Conservation (phyloP, 2,888 invertebrate species). For the Epicampocera succincta region DNA sequence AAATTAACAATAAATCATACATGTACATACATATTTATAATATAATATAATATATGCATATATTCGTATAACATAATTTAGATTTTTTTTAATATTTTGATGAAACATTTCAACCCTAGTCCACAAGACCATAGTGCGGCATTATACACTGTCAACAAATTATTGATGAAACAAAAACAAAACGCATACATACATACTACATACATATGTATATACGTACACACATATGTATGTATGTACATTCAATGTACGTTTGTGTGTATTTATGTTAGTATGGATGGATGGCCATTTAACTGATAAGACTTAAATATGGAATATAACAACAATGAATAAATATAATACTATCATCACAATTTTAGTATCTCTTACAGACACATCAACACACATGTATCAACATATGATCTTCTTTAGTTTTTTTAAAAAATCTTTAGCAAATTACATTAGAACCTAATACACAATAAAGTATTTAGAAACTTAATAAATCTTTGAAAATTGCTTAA, state of each 20-base stretch:
- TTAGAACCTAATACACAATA: neutral
- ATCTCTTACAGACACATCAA: slow-evolving; percentile 45
- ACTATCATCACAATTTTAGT: slow-evolving; percentile 57
- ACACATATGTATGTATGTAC: too few species aligned
- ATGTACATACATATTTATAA: too few species aligned
- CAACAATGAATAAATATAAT: slow-evolving; percentile 56
- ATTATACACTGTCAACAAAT: slow-evolving; percentile 62
- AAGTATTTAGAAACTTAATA: neutral
- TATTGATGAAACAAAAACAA: slow-evolving; percentile 64
- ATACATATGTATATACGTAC: too few species aligned
- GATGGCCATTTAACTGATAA: slow-evolving; percentile 67
- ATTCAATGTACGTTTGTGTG: slow-evolving; percentile 10
- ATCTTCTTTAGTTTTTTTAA: slow-evolving; percentile 36
- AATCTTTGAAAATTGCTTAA: neutral
- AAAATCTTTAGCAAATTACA: slow-evolving; percentile 21
- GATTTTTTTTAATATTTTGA: neutral
- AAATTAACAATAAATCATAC: too few species aligned
- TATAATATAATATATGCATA: too few species aligned
- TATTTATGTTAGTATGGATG: slow-evolving; percentile 34
- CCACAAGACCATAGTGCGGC: slow-evolving; percentile 39
- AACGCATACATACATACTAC: neutral
- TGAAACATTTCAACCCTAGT: neutral
- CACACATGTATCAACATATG: slow-evolving; percentile 20
- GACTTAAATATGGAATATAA: slow-evolving; percentile 56
- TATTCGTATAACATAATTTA: neutral